Evolutionary conservation across 2,113 vertebrate genomes (phyloP).

Genomic region (Spea bombifrons): DNA sequence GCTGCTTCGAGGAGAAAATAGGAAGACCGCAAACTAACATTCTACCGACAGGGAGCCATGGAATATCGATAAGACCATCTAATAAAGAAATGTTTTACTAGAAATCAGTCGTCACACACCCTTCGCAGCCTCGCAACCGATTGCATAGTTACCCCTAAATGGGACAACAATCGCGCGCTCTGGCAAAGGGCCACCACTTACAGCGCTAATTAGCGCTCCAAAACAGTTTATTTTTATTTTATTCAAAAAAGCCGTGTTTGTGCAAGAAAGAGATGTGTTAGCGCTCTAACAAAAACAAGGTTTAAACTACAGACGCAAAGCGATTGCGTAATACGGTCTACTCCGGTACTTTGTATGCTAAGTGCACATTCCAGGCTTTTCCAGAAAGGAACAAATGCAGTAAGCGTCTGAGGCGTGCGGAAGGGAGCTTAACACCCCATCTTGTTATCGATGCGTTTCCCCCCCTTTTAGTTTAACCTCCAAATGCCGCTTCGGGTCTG

Average conservation of each 20-base stretch:
- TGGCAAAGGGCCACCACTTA: not conserved
- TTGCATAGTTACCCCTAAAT: too few species aligned
- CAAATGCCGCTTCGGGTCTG: too few species aligned
- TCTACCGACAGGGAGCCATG: too few species aligned
- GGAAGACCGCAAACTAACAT: too few species aligned
- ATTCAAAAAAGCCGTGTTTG: not conserved
- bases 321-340: slow-evolving; percentile 4
- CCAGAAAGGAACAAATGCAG: slow-evolving; percentile 30
- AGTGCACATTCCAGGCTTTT: slow-evolving; percentile 39
- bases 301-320: slow-evolving; percentile 14
- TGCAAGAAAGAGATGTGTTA: not conserved
- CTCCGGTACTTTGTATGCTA: slow-evolving; percentile 32
- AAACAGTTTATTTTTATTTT: not conserved
- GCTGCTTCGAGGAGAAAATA: too few species aligned
- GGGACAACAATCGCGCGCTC: not conserved
- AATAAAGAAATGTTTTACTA: too few species aligned
- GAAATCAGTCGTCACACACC: too few species aligned
- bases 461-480: too few species aligned
- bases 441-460: not conserved
- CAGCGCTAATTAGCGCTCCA: not conserved
- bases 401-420: not conserved
- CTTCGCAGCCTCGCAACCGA: not conserved
- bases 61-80: too few species aligned
- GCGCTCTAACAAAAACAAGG: not conserved
- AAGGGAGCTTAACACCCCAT: not conserved